Conservation (phyloP, 1,140 invertebrate species). For the Temnothorax longispinosus region DNA sequence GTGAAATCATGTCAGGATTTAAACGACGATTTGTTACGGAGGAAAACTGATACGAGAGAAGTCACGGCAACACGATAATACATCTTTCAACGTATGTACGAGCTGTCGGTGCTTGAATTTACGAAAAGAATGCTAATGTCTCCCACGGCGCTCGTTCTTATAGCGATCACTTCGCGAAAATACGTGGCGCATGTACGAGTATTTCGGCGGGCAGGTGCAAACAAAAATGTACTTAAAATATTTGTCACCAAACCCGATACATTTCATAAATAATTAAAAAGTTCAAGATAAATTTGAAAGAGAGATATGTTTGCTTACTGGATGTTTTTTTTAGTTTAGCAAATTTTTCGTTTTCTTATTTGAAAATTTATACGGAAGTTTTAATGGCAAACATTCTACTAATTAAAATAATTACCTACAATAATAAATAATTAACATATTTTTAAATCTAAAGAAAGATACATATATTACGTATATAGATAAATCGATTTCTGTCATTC, state of each 20-base stretch:
- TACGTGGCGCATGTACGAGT: constrained; percentile 28
- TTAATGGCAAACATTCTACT: neutral
- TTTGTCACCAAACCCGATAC: constrained; percentile 11
- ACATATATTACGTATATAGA: neutral
- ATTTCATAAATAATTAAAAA: constrained; percentile 22
- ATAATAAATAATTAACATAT: neutral
- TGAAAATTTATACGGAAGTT: neutral
- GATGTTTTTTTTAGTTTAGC: neutral
- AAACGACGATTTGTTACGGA: constrained; percentile 11
- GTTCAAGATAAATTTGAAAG: neutral
- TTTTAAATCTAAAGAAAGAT: neutral
- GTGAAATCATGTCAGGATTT: constrained; percentile 9
- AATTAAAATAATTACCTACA: neutral
- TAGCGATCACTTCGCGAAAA: constrained; percentile 48
- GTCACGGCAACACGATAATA: constrained; percentile 25
- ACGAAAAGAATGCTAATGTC: constrained; percentile 56
- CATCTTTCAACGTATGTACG: constrained; percentile 32
- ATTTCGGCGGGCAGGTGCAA: constrained; percentile 11
- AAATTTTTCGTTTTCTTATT: neutral
- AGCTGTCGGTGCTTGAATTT: constrained; percentile 56
- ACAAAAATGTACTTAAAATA: constrained; percentile 21
- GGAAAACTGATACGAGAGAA: constrained; percentile 18
- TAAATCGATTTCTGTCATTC: neutral
- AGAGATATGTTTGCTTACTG: neutral
- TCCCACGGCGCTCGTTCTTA: constrained; percentile 40